These are phyloP conservation scores for Tadarida brasiliensis DNA, from an alignment of 2,797 vertebrate species.

Conservation along the genomic window DNA sequence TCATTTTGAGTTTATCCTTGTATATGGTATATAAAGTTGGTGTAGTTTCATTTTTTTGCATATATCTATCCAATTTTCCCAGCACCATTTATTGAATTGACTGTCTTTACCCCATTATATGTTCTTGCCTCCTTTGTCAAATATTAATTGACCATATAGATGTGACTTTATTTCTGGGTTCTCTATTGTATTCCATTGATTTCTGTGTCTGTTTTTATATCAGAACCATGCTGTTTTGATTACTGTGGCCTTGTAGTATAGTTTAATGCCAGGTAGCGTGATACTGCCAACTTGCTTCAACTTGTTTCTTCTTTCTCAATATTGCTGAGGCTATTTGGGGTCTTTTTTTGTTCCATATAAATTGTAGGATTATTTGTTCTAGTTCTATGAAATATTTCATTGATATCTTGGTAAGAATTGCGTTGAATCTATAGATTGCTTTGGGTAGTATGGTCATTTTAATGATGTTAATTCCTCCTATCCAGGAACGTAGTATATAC, in stretches of 20 bases:
- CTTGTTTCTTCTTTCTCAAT: not conserved
- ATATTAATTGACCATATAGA: not conserved
- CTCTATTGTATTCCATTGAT: not conserved
- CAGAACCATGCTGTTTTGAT: not conserved
- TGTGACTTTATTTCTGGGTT: not conserved
- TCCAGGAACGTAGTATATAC: no score
- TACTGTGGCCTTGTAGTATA: not conserved
- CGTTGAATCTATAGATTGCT: no score
- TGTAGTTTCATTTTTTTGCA: not conserved
- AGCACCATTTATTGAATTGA: no score
- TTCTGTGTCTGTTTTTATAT: not conserved
- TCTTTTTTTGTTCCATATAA: no score
- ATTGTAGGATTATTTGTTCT: no score
- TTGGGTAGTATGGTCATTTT: no score
- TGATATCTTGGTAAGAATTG: no score
- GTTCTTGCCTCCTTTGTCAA: not conserved
- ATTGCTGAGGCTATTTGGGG: not conserved
- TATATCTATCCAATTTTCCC: no score
- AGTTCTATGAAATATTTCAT: no score
- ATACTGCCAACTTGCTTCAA: not conserved
- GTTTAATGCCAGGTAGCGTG: not conserved
- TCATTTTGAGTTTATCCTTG: not conserved
- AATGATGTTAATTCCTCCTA: no score
- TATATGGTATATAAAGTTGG: not conserved
- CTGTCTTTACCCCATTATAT: no score